These are phyloP conservation scores for Gnathonemus longibarbis DNA, from an alignment of 2,113 vertebrate species.

Conservation along the genomic window DNA sequence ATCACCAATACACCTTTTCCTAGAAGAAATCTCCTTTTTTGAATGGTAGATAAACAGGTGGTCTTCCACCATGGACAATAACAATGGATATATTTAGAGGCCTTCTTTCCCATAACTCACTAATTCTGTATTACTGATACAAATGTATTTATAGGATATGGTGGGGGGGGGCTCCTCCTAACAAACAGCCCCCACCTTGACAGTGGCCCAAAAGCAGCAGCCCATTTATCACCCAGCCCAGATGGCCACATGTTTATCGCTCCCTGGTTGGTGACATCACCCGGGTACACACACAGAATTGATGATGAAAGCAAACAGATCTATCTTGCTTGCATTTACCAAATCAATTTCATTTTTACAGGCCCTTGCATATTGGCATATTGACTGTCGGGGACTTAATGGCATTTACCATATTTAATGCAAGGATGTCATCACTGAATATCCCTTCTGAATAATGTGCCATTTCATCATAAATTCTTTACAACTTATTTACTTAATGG, in stretches of 20 bases:
- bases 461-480: slow-evolving; percentile 97
- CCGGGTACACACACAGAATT: slow-evolving; percentile 80
- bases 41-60: slow-evolving; percentile 53
- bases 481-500: slow-evolving; percentile 97
- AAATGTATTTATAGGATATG: slow-evolving; percentile 91
- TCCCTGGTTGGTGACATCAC: slow-evolving; percentile 98
- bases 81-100: slow-evolving; percentile 76
- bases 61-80: slow-evolving; percentile 65
- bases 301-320: slow-evolving; percentile 99
- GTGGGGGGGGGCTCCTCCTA: slow-evolving; percentile 86
- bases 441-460: slow-evolving; percentile 86
- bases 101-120: slow-evolving; percentile 59
- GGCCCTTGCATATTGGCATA: slow-evolving; percentile 94
- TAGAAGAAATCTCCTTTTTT: background rate
- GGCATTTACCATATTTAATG: slow-evolving; percentile 96
- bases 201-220: slow-evolving; percentile 76
- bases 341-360: slow-evolving; percentile 99
- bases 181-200: slow-evolving; percentile 84
- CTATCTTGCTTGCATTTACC: slow-evolving; percentile 98
- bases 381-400: slow-evolving; percentile 88
- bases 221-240: slow-evolving; percentile 87
- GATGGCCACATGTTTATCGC: slow-evolving; percentile 91
- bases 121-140: slow-evolving; percentile 90
- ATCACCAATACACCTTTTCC: background rate
- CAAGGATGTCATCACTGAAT: slow-evolving; percentile 93